Evolutionary conservation across 2,888 invertebrate genomes (phyloP).

Genomic region (Perizoma flavofasciatum): DNA sequence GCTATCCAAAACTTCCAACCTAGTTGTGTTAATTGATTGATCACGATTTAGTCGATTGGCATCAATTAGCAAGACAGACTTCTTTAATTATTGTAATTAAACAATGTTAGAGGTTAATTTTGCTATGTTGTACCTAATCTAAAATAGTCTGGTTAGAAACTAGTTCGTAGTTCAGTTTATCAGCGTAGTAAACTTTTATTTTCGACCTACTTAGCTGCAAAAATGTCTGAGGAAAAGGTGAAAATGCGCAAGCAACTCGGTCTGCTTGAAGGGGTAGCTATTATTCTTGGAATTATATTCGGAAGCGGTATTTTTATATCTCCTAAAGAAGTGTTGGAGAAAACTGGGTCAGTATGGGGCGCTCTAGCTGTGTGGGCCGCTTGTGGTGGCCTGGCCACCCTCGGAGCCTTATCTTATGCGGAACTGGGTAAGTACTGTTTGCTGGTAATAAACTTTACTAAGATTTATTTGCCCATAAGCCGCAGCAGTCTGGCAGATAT

Average conservation of each 20-base stretch:
- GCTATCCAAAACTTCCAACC: too few species aligned
- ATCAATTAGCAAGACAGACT: slow-evolving; percentile 29
- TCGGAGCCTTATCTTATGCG: slow-evolving; percentile 98
- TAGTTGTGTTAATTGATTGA: too few species aligned
- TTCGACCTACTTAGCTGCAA: slow-evolving; percentile 26
- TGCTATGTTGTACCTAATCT: slow-evolving; percentile 4
- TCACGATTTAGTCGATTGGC: too few species aligned
- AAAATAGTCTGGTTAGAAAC: neutral
- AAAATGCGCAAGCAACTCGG: slow-evolving; percentile 95
- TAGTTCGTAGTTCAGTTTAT: too few species aligned
- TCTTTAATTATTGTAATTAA: slow-evolving; percentile 31
- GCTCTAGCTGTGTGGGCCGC: slow-evolving; percentile 94
- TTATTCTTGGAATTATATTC: slow-evolving; percentile 96
- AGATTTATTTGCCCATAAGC: too few species aligned
- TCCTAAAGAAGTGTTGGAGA: slow-evolving; percentile 95
- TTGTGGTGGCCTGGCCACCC: slow-evolving; percentile 94
- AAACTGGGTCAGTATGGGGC: slow-evolving; percentile 95
- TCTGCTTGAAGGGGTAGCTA: slow-evolving; percentile 95
- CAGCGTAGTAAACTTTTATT: neutral
- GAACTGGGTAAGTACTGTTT: slow-evolving; percentile 88
- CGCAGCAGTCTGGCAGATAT: too few species aligned
- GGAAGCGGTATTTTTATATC: slow-evolving; percentile 98
- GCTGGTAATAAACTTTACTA: neutral
- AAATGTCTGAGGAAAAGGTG: slow-evolving; percentile 83
- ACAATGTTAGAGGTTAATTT: slow-evolving; percentile 48